Percentiles rank a stretch among this genome's conserved stretches.
Evolutionary conservation across 2,888 invertebrate species (phyloP).

Genomic region (Xiphydria camelus): DNA sequence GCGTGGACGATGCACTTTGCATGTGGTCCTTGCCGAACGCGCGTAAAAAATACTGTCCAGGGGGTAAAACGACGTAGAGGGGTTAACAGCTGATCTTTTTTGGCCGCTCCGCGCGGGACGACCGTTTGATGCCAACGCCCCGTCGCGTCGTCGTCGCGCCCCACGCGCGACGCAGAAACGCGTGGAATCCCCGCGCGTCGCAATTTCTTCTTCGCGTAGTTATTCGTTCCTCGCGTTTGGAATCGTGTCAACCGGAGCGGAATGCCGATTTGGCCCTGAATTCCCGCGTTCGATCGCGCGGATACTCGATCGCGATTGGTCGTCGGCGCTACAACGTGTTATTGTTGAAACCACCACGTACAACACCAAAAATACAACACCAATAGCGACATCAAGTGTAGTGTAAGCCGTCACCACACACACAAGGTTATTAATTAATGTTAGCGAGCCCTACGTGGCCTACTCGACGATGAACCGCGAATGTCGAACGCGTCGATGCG

Average conservation of each 20-base stretch:
- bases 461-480: too few species aligned
- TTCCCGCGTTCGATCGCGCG: too few species aligned
- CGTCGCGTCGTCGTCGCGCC: too few species aligned
- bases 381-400: conserved; percentile 58
- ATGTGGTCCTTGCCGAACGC: conserved; percentile 7
- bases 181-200: too few species aligned
- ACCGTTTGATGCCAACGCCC: conserved; percentile 2
- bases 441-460: conserved; percentile 13
- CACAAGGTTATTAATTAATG: conserved; percentile 51
- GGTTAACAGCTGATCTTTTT: not conserved
- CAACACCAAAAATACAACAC: conserved; percentile 54
- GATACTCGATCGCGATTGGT: too few species aligned
- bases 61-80: conserved; percentile 6
- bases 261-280: too few species aligned
- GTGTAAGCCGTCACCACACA: conserved; percentile 56
- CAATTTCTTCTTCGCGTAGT: too few species aligned
- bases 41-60: conserved; percentile 14
- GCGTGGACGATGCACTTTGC: conserved; percentile 13
- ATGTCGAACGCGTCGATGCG: too few species aligned
- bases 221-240: too few species aligned
- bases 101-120: not conserved
- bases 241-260: too few species aligned
- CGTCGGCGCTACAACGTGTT: conserved; percentile 36
- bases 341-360: conserved; percentile 46
- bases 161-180: too few species aligned